Base-by-base conservation (phyloP, 2,113 vertebrate genomes). In the Syrrhaptes paradoxus region DNA sequence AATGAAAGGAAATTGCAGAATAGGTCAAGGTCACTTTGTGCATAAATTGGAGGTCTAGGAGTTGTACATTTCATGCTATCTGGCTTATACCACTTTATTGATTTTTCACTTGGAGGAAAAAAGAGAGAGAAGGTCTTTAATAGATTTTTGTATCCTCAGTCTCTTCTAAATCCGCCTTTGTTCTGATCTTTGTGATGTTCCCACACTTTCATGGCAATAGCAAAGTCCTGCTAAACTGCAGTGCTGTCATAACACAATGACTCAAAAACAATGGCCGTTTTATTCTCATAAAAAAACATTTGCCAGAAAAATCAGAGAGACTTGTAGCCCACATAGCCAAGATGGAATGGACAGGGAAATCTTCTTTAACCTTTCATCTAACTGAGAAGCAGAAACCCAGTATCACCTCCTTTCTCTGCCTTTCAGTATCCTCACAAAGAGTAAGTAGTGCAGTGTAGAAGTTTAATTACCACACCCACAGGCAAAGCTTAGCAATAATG, bases 21-120 rank as follows among this genome's bases (percentile, higher is more conserved):
- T 94, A 93, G 97, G 95, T 96, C 93, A 94, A 96, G 96, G 94
- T 93, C 92, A 90, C 91, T 95, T 85, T 92, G 80, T 87, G 79
- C 89, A 92, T 89, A 90, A 85, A 96, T 85, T 34, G 77, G 83
- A 94, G 72, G 61, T 58, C 81, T 91, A 89, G 84, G 72, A 96
- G 91, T 80, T 94, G 73, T 87, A 93, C 92, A 76, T 91, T 94
- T 89, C 26, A 13, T 82, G 58, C 91, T 95, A 66, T 90, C 92
- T 90, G 89, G 71, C 86, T 96, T 86, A 95, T 96, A 90, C 75
- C 41, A 59, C 84, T 93, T 70, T 91, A 95, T 96, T 97, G 96
- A 97, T 97, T 97, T 95, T 85, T 82, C 88, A 89, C 85, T 96
- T 10, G 14, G 45, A 74, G 54, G 70, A 86, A 94, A 84, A 77